Percentiles rank a stretch among this genome's conserved stretches.
phyloP scores from a whole-genome alignment of 2,888 invertebrate genomes.

The Hedya salicella region DNA sequence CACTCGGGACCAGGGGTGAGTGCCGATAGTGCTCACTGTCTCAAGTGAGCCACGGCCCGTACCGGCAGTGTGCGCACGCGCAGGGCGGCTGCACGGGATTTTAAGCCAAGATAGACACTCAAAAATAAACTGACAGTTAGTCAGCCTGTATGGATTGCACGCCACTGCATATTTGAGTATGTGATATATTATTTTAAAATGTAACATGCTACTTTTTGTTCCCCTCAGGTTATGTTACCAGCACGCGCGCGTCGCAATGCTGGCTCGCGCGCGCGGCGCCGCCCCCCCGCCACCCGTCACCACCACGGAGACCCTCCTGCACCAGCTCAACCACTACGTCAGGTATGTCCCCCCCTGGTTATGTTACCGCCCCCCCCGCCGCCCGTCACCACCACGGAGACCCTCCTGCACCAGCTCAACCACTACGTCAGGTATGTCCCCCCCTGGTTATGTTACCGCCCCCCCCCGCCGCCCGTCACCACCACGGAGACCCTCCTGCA shows the following conservation, averaged over 20 bases:
- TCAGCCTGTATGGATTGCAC: no score
- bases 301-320: conserved; percentile 86
- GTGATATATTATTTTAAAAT: no score
- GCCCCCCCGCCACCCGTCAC: conserved; percentile 86
- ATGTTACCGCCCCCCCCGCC: conserved; percentile 58
- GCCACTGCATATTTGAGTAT: no score
- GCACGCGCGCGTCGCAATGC: conserved; percentile 85
- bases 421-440: conserved; percentile 82
- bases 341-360: conserved; percentile 61
- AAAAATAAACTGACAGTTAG: no score
- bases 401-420: neutral
- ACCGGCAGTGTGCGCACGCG: no score
- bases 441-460: no score
- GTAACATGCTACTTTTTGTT: neutral
- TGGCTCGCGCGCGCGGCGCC: conserved; percentile 83
- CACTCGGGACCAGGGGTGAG: no score
- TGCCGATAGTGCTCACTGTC: no score
- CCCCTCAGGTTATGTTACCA: conserved; percentile 85
- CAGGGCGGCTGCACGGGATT: no score
- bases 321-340: conserved; percentile 87
- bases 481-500: conserved; percentile 47
- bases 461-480: conserved; percentile 76
- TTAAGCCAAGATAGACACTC: no score
- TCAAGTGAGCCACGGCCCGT: no score
- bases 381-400: no score